phyloP scores from a whole-genome alignment of 1,140 invertebrate genomes.

The Trichonephila clavipes region DNA sequence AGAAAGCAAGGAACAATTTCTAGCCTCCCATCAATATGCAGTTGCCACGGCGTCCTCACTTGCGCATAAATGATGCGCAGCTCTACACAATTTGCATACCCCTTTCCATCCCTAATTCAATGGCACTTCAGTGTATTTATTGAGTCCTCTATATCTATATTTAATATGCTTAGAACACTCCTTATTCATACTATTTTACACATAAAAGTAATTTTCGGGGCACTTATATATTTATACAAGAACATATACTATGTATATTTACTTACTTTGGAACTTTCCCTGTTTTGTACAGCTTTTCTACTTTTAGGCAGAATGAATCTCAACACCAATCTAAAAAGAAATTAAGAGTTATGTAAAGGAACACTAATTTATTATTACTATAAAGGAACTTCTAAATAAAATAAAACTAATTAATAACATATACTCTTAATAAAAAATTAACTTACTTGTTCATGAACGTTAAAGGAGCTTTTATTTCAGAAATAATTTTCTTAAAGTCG shows the following conservation, averaged over 20 bases:
- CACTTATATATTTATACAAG: too few relatives aligned
- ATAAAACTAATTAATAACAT: not conserved
- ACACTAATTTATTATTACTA: not conserved
- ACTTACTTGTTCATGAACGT: not conserved
- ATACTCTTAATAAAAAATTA: not conserved
- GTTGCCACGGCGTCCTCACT: too few relatives aligned
- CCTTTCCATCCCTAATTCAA: too few relatives aligned
- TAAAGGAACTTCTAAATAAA: not conserved
- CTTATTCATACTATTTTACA: too few relatives aligned
- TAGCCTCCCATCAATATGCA: too few relatives aligned
- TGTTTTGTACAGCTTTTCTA: conserved; percentile 36
- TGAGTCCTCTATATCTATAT: too few relatives aligned
- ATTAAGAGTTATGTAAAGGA: not conserved
- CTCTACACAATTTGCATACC: too few relatives aligned
- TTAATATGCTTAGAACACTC: too few relatives aligned
- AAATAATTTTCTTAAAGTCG: not conserved
- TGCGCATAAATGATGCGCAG: too few relatives aligned
- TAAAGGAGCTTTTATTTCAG: not conserved
- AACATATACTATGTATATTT: not conserved
- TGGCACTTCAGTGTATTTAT: too few relatives aligned
- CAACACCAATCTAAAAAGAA: conserved; percentile 21
- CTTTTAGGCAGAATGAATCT: conserved; percentile 2
- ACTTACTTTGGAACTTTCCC: conserved; percentile 41
- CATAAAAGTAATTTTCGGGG: too few relatives aligned
- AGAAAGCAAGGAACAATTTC: too few relatives aligned